These are phyloP conservation scores for Mythimna lalbum DNA, from an alignment of 2,888 invertebrate species.

Conservation along the genomic window DNA sequence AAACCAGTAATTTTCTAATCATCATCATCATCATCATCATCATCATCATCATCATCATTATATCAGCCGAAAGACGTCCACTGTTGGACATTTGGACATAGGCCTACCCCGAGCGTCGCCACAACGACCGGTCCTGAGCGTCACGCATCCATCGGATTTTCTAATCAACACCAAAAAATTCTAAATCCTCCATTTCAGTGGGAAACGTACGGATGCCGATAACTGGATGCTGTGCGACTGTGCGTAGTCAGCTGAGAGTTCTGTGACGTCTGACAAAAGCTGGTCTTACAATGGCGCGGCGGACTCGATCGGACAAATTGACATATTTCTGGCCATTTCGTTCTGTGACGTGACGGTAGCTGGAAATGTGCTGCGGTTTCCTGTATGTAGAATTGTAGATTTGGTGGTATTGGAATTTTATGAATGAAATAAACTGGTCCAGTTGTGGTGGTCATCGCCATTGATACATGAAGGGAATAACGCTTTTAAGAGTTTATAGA, in stretches of 20 bases:
- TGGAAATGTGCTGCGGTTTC: constrained; percentile 11
- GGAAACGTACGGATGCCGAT: constrained; percentile 21
- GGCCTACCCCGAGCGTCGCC: no score
- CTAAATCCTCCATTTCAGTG: constrained; percentile 9
- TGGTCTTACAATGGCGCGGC: constrained; percentile 45
- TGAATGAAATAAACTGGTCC: not conserved
- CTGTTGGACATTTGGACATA: no score
- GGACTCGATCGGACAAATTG: constrained; percentile 58
- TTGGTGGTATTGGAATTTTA: constrained; percentile 1
- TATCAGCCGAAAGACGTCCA: no score
- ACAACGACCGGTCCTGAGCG: no score
- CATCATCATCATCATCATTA: no score
- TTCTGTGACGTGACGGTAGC: constrained; percentile 34
- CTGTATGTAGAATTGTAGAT: not conserved
- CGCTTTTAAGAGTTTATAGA: not conserved
- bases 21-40: no score
- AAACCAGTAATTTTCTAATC: not conserved
- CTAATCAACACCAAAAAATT: constrained; percentile 19
- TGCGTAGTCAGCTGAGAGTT: constrained; percentile 34
- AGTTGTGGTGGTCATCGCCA: not conserved
- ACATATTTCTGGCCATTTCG: constrained; percentile 59
- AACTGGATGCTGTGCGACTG: constrained; percentile 16
- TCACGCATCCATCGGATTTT: no score
- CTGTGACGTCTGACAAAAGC: constrained; percentile 59
- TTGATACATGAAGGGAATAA: not conserved